Base-by-base conservation (phyloP, 2,888 invertebrate genomes). In the Drosophila kuntzei region DNA sequence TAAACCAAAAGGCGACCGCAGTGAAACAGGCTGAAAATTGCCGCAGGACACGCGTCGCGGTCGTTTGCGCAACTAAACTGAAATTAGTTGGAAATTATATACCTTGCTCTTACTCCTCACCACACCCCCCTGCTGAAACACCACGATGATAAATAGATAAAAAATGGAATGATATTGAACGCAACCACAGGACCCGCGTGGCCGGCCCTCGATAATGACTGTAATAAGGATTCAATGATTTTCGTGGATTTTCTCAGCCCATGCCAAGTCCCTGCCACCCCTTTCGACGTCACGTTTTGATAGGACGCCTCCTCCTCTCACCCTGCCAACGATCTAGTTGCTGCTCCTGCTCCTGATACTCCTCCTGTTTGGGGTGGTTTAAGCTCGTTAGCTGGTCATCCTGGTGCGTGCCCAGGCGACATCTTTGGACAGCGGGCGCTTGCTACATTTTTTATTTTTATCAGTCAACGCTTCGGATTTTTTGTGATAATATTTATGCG, bases 181-280 rank as follows among this genome's bases (percentile, higher is more conserved):
- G 64, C 79, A 76, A 82, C 74, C 79, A 50, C 85, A 82, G 65
- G 63, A 80, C 68, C 59, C 70, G 71, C 66, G 64, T 67, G 77
- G 61, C 65, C 64, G 53, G 62, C 71, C 68, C 71, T 76, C 70
- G 81, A 78, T 86, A 89, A 86, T 87, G 79, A 79, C 84, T 63
- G 79, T 88, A 88, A 89, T 88, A 89, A 87, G 81, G 79, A 89
- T 87, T 89, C 88, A 84, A 89, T 82, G 84, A 88, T 89, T 88
- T 80, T 75, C 78, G 69, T 70, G 67, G 79, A 79, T 72, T 51
- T 43, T 51, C 47, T 29, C 57, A 27, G 57, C 27, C 37, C 25
- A 11, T 25, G 14, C 8, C 7, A 20, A 8, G 61, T 54, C 29
- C 32, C 11, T 27, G 73, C 75, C 75, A 76, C 77, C 77, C 76